Percentiles rank a stretch among this genome's conserved stretches.
Evolutionary conservation across 2,888 invertebrate genomes (phyloP).

Genomic region (Agapostemon virescens): DNA sequence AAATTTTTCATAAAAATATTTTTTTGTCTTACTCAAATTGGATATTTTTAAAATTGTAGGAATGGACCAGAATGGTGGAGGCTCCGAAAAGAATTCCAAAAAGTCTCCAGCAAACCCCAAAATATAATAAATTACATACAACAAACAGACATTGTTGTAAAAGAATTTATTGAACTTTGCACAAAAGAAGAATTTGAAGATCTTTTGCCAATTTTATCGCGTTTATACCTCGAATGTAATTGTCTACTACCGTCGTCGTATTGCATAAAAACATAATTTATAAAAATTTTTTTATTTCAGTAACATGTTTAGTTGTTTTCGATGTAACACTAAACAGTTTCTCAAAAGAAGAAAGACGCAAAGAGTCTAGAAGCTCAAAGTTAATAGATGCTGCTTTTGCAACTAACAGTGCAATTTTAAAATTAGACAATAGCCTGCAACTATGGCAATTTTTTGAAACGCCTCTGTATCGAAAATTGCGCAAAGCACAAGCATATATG

Average conservation of each 20-base stretch:
- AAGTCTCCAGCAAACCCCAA: constrained; percentile 87
- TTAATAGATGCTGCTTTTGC: constrained; percentile 87
- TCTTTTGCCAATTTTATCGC: constrained; percentile 86
- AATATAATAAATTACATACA: constrained; percentile 86
- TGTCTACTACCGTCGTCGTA: not conserved
- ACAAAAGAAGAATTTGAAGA: constrained; percentile 81
- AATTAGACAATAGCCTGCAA: constrained; percentile 86
- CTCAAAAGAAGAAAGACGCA: constrained; percentile 82
- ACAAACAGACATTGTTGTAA: constrained; percentile 84
- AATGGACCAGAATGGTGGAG: constrained; percentile 93
- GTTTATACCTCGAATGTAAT: constrained; percentile 90
- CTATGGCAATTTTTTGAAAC: constrained; percentile 89
- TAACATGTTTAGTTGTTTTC: constrained; percentile 88
- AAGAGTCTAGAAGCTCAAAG: constrained; percentile 85
- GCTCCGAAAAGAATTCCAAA: constrained; percentile 89
- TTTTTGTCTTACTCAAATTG: not conserved
- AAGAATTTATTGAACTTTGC: constrained; percentile 84
- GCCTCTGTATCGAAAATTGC: constrained; percentile 86
- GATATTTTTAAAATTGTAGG: constrained; percentile 80
- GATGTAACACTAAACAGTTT: constrained; percentile 87
- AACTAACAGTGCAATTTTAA: constrained; percentile 87
- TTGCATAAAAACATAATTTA: not conserved
- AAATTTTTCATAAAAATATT: not conserved
- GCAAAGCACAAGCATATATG: constrained; percentile 86
- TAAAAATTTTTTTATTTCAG: constrained; percentile 81